Conservation (phyloP, 2,888 invertebrate species). For the Heliconius charithonia region DNA sequence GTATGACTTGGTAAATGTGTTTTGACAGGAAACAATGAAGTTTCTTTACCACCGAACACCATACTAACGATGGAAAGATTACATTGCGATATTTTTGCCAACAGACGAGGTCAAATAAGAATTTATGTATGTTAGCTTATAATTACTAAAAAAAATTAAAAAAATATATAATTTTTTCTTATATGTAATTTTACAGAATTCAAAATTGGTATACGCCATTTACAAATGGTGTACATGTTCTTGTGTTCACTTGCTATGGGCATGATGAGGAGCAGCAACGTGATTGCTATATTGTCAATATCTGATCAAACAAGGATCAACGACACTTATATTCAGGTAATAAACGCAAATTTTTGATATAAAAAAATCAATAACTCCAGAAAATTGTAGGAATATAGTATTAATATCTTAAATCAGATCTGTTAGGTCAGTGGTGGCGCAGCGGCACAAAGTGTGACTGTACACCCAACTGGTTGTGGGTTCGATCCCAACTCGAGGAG, state of each 20-base stretch:
- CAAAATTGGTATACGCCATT: slow-evolving; percentile 78
- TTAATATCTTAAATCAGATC: neutral
- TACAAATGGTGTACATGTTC: slow-evolving; percentile 82
- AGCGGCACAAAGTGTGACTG: no score
- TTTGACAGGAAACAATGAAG: no score
- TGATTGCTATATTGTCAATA: slow-evolving; percentile 81
- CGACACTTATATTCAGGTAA: slow-evolving; percentile 68
- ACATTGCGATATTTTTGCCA: no score
- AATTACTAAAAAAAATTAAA: no score
- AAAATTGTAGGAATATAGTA: neutral
- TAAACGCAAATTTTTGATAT: neutral
- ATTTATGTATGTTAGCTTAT: no score
- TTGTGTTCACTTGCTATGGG: slow-evolving; percentile 78
- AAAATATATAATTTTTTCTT: neutral
- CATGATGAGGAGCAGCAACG: slow-evolving; percentile 79
- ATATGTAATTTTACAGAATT: slow-evolving; percentile 56
- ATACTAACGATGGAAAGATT: no score
- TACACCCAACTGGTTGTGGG: no score
- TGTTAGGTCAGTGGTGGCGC: no score
- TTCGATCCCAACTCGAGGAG: no score
- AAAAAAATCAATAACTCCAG: neutral
- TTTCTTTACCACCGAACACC: no score
- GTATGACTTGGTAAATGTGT: no score
- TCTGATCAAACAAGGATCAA: slow-evolving; percentile 61
- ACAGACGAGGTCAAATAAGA: no score